Evolutionary conservation across 1,140 invertebrate species (phyloP), one percentile per base, ranked within the genome.

Genomic region (Paraescarpia echinospica): DNA sequence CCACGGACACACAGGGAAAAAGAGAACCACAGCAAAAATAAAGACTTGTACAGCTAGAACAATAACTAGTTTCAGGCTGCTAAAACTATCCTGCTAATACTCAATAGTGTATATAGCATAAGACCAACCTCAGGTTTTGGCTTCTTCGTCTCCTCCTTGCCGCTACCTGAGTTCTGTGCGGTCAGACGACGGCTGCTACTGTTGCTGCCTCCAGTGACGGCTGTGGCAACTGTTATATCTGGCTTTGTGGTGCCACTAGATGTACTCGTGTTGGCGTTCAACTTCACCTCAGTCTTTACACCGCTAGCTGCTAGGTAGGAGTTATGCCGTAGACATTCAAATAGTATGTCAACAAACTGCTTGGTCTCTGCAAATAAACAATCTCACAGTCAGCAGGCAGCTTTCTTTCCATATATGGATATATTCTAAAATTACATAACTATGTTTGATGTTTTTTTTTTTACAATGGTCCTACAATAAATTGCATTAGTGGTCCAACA

Each of bases 271-370:
- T 91, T 91, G 34, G 33, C 31, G 35, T 91, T 41, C 18, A n/a
- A n/a, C 34, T 59, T 91, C 35, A 33, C 91, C 91, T 91, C 41
- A n/a, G 41, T 91, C 91, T 59, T 51, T 0, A 41, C n/a, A 33
- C 33, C 34, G 31, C 4, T 91, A n/a, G 34, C 34, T 14, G n/a
- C n/a, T 6, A 51, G 33, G 92, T 92, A 51, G 33, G 92, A 33
- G 6, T 89, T 27, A 14, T 89, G 51, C 31, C 88, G 48, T 34
- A 34, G 92, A 33, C 48, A 31, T 12, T 35, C 88, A 88, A 89
- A 92, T 35, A 77, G 48, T 35, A 31, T 92, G 48, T 92, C 48
- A n/a, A 33, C 88, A 31, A 92, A 92, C 33, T 91, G 88, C 77
- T 90, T 92, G 31, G 92, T 59, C 51, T 89, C 35, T n/a, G n/a